Evolutionary conservation across 1,140 invertebrate genomes (phyloP).

Genomic region (Drosophila willistoni): DNA sequence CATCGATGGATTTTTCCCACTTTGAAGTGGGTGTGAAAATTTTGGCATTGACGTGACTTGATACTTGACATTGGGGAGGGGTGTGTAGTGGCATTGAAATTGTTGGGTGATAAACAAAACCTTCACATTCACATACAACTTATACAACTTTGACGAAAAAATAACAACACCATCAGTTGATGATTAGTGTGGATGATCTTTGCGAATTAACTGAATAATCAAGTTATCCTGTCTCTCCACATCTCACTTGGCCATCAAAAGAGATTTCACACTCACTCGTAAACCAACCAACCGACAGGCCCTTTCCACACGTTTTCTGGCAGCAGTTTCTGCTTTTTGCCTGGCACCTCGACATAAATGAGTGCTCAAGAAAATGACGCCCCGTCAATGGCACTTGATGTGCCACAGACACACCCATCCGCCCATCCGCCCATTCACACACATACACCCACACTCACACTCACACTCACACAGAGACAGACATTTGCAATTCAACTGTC

Average conservation of each 20-base stretch:
- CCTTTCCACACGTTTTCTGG: constrained; percentile 13
- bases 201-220: constrained; percentile 26
- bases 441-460: background rate
- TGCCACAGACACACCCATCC: constrained; percentile 23
- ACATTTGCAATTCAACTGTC: constrained; percentile 33
- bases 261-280: constrained; percentile 22
- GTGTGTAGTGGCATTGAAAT: background rate
- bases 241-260: constrained; percentile 17
- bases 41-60: constrained; percentile 24
- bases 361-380: constrained; percentile 71
- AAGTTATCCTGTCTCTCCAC: constrained; percentile 17
- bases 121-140: constrained; percentile 49
- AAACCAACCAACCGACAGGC: background rate
- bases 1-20: constrained; percentile 7
- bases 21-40: constrained; percentile 28
- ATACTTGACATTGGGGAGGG: too few species aligned
- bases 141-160: background rate
- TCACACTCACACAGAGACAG: background rate
- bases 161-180: background rate
- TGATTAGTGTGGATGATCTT: background rate
- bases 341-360: constrained; percentile 58
- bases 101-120: constrained; percentile 24
- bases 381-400: constrained; percentile 70
- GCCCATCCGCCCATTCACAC: constrained; percentile 5
- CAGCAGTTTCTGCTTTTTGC: constrained; percentile 33